Base-by-base conservation (phyloP, 2,797 vertebrate species). In the Eupleurogrammus muticus region DNA sequence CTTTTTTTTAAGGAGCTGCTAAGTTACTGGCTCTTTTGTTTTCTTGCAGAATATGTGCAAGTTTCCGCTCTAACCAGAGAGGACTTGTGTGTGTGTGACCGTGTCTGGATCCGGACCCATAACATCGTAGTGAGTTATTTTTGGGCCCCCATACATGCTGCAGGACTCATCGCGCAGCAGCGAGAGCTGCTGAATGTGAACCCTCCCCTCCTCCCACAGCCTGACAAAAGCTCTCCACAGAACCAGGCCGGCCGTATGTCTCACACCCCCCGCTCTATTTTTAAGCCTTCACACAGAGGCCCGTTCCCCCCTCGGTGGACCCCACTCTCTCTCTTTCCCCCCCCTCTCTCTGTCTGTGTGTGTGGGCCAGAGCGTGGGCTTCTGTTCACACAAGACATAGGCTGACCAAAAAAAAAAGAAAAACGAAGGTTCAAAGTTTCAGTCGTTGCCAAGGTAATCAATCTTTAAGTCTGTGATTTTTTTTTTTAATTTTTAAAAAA, bases 181-280 rank as follows among this genome's bases (percentile, higher is more conserved):
- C 74, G 44, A 76, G 65, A 73, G 57, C 64, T 80, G 75, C 81
- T 75, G 68, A 86, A 76, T 58, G 58, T 50, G 38, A 36, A 24
- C 49, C 19, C 28, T 36, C 16, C 47, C 34, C 60, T 48, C 40
- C 46, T 40, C 42, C 20, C 32, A 61, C n/a, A 28, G 58, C 48
- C 75, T 62, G 61, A 81, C 80, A 81, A 87, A 88, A 82, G 69
- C 69, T 72, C 78, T 82, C 70, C 72, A 62, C 73, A 71, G 73
- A 79, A 67, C 73, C 6, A 6, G 79, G 63, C 83, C 86, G 80
- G 58, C 80, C 73, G 63, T 70, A 83, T 70, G 74, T 63, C 75
- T 87, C 81, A 89, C 87, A 87, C 86, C 80, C 84, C 68, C 40
- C 23, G 32, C 80, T 90, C 89, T 92, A 91, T 93, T 92, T n/a